Evolutionary conservation across 2,888 invertebrate species (phyloP), one percentile per base, ranked within the genome.

Genomic region (Griposia aprilina): DNA sequence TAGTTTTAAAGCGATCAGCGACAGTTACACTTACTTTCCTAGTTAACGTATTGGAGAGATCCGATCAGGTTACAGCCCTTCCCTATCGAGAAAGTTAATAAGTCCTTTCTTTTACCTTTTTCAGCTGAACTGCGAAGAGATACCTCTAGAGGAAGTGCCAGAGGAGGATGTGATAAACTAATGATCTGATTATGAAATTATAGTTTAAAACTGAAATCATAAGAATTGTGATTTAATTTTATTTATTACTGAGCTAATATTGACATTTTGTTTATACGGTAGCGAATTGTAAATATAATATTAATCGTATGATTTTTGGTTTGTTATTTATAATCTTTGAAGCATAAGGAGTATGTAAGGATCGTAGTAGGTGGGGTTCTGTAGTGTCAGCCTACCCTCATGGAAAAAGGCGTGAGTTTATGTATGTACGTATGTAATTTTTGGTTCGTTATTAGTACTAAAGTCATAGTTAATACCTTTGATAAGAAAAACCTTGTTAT

Each of bases 41-140:
- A 50, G 48, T 72, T 60, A 57, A 65, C 48, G 30, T 73, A 55
- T 69, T 82, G 30, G 15, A 23, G 48, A 70, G 30, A 60, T 67
- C 62, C 50, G 57, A 74, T 74, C n/a, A 55, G 45, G 8, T 41
- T 13, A 20, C 45, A 41, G 45, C 59, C 8, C 30, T 66, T 63
- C 26, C 36, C 55, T 50, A 60, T 20, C n/a, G 30, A 59, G 65
- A 23, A 74, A 60, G 48, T 74, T 82, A 66, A 72, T 75, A 41
- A 57, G 11, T 60, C 1, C n/a, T n/a, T 80, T 82, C 15, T 66
- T 75, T 74, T 70, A n/a, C 48, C 26, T 48, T 78, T 94, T 95
- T 86, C 93, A 96, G 96, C 83, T 93, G 8, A 90, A 93, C 68
- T 94, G 93, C 76, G 92, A 94, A 90, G 92, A 94, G 81, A 83